Conservation (phyloP, 2,113 vertebrate genomes). For the Anser brachyrhynchus region DNA sequence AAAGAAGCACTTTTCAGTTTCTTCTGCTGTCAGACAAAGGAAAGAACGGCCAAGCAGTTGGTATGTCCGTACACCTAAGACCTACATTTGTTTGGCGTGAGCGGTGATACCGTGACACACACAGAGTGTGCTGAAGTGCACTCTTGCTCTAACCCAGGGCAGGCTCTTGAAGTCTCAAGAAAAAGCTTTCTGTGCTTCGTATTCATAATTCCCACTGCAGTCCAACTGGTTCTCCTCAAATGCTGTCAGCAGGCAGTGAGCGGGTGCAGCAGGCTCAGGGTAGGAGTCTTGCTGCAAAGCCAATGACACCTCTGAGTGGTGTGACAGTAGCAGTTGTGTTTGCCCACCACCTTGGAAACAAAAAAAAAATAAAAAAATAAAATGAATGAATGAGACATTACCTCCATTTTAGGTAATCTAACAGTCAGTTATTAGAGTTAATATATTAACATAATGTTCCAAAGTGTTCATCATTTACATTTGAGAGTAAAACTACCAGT, state of each 20-base stretch:
- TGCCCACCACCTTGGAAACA: not conserved
- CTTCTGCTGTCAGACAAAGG: not conserved
- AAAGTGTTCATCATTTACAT: not conserved
- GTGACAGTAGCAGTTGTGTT: not conserved
- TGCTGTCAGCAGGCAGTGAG: accelerated
- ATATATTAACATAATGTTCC: not conserved
- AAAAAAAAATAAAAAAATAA: not conserved
- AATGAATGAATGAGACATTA: not conserved
- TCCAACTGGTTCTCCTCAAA: accelerated
- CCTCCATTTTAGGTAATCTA: not conserved
- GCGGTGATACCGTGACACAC: not conserved
- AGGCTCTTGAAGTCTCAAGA: not conserved
- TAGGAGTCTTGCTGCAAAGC: not conserved
- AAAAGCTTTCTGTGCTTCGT: not conserved
- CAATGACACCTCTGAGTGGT: accelerated
- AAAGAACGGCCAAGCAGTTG: not conserved
- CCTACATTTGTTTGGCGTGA: not conserved
- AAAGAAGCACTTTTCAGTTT: not conserved
- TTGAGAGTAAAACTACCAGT: not conserved
- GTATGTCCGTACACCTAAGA: accelerated
- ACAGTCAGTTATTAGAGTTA: not conserved
- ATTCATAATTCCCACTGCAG: not conserved
- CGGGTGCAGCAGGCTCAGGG: accelerated
- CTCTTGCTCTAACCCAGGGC: not conserved
- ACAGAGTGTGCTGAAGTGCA: not conserved